A percentile compares a stretch with the other conserved stretches of the same genome.
phyloP scores from a whole-genome alignment of 2,888 invertebrate species.

The Erpobdella octoculata region DNA sequence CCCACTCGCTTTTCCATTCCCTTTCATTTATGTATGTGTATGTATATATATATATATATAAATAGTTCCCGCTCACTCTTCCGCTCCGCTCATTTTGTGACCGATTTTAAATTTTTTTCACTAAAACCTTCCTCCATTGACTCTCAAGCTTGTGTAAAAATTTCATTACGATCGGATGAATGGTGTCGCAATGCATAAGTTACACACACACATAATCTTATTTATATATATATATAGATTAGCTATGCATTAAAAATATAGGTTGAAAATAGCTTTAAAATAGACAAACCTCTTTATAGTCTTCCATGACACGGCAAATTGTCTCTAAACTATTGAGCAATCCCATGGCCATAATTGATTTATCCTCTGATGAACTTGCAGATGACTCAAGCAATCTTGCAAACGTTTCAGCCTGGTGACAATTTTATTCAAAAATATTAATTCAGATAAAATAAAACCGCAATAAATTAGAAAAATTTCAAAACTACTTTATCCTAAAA shows the following conservation, averaged over 20 bases:
- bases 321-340: constrained; percentile 91
- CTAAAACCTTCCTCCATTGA: too few relatives aligned
- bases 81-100: too few relatives aligned
- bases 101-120: too few relatives aligned
- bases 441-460: too few relatives aligned
- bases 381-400: constrained; percentile 49
- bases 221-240: neutral
- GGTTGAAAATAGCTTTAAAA: neutral
- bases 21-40: too few relatives aligned
- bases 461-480: neutral
- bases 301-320: constrained; percentile 82
- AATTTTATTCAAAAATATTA: neutral
- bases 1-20: too few relatives aligned
- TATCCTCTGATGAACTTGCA: constrained; percentile 73
- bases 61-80: too few relatives aligned
- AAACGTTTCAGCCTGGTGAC: constrained; percentile 49
- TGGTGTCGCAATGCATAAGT: too few relatives aligned
- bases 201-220: neutral
- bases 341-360: constrained; percentile 93
- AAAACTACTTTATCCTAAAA: neutral
- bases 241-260: neutral
- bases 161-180: too few relatives aligned
- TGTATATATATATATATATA: too few relatives aligned
- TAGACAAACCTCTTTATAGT: constrained; percentile 47
- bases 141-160: too few relatives aligned